Base-by-base conservation (phyloP, 1,140 invertebrate genomes). In the Ostrea denselamellosa region DNA sequence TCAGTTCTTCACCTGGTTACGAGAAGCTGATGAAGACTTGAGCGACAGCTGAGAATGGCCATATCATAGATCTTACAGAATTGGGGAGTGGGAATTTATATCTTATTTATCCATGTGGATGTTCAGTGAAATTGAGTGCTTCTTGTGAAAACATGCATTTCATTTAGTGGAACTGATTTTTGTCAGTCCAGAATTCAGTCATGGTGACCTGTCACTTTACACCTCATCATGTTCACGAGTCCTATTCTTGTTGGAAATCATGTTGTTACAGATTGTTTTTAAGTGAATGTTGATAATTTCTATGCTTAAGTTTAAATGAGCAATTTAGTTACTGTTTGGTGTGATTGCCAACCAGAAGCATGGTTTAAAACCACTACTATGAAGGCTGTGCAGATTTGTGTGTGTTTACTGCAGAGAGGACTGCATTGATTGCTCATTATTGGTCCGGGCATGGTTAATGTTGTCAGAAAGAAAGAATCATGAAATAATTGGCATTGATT, bases 1-100 rank as follows among this genome's bases (percentile, higher is more conserved):
- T 44, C 95, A 96, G 62, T 97, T 97, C 94, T 96, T 96, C 92
- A 95, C 95, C 22, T 95, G 95, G 92, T 91, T 97, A 25, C 93
- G 94, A 90, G 96, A 96, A 92, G 94, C 94, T 0, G 68, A 62
- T 17, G 96, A 96, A 34, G 94, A 95, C 71, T 44, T 81, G 14
- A 85, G 86, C 10, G 91, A 91, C 54, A 90, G 90, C 90, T 91
- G 91, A 91, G 86, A 56, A 54, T 88, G 54, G 77, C 86, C 88
- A 56, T n/a, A 86, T 86, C 71, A 22, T 85, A 85, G 83, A 56
- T 58, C 44, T 83, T 83, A 19, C 10, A 58, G 10, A 34, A 85
- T 58, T 62, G 28, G 51, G 83, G 54, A 54, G 53, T 25, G 82
- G 68, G 82, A 34, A 83, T 83, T 22, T 53, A 83, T 85, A 62